Base-by-base conservation (phyloP, 2,113 vertebrate species). In the Percopsis transmontana region DNA sequence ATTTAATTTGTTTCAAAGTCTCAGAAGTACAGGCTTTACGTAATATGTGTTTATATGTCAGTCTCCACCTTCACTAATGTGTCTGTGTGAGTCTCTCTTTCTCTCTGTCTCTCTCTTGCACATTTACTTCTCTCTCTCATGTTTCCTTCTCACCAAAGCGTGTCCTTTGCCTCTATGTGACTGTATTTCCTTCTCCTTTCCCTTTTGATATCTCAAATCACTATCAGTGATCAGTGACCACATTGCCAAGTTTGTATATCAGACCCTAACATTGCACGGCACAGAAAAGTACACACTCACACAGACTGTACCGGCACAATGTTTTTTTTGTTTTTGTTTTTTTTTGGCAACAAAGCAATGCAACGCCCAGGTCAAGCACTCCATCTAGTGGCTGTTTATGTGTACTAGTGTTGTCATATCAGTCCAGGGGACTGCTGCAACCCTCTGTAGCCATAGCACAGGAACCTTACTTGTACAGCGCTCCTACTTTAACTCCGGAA, bases 291-390 rank as follows among this genome's bases (percentile, higher is more conserved):
- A 58, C 61, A 50, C 38, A 9, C 62, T 53, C 42, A 40, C 60
- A 16, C 48, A 72, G 44, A 42, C 69, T 74, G 62, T 75, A 68
- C 66, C 0, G 27, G 62, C 68, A 44, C 70, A 45, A 45, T 45
- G 42, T 45, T 45, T 45, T 7, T 44, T 9, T 6, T 48, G 14
- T 16, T 48, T 48, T 48, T 24, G 8, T 51, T 85, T 87, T 85
- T 70, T 55, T 78, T 76, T 63, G 51, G 82, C 85, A 86, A 87
- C 85, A 80, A 50, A 83, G 51, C 82, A 89, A 85, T 87, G 84
- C 85, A 88, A 84, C 76, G 62, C 50, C 39, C 70, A 23, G 77
- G 70, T 68, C 69, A 48, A 81, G 65, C 78, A 55, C 82, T 72
- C 79, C 77, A 72, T 80, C 86, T 75, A 48, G 72, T 76, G 83